Conservation (phyloP, 2,113 vertebrate genomes). For the Syngnathoides biaculeatus region DNA sequence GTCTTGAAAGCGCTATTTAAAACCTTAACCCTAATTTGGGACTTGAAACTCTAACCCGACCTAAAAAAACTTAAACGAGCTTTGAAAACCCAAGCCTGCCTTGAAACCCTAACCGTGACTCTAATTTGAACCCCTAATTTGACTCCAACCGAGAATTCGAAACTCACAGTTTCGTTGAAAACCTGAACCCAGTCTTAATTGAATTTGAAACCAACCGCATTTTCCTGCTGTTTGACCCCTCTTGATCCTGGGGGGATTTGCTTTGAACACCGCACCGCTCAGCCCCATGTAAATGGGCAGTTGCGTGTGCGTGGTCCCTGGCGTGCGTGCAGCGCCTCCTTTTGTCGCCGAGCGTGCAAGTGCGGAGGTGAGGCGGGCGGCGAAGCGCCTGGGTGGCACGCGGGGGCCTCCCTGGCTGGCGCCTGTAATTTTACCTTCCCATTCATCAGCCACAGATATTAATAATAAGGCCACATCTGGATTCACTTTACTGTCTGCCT, state of each 20-base stretch:
- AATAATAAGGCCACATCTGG: conserved; percentile 96
- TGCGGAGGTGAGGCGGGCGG: conserved; percentile 80
- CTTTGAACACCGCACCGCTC: not conserved
- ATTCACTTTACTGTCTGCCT: conserved; percentile 91
- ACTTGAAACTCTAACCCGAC: too few relatives aligned
- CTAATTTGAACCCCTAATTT: too few relatives aligned
- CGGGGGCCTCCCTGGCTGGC: conserved; percentile 83
- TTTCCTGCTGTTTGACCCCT: not conserved
- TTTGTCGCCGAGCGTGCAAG: conserved; percentile 20
- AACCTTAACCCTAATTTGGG: too few relatives aligned
- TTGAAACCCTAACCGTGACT: too few relatives aligned
- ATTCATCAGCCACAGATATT: conserved; percentile 94
- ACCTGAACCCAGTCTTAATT: not conserved
- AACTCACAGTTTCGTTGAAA: too few relatives aligned
- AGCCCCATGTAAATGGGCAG: too few relatives aligned
- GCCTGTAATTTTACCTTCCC: conserved; percentile 95
- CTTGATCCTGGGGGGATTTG: not conserved
- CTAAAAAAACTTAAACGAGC: too few relatives aligned
- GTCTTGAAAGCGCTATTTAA: too few relatives aligned
- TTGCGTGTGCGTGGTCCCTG: not conserved
- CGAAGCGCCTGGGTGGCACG: conserved; percentile 73
- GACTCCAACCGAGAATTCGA: too few relatives aligned
- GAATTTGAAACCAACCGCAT: not conserved
- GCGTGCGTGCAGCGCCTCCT: not conserved
- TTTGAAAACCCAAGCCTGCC: too few relatives aligned